Conservation (phyloP, 2,113 vertebrate species). For the Oenanthe oenanthe region DNA sequence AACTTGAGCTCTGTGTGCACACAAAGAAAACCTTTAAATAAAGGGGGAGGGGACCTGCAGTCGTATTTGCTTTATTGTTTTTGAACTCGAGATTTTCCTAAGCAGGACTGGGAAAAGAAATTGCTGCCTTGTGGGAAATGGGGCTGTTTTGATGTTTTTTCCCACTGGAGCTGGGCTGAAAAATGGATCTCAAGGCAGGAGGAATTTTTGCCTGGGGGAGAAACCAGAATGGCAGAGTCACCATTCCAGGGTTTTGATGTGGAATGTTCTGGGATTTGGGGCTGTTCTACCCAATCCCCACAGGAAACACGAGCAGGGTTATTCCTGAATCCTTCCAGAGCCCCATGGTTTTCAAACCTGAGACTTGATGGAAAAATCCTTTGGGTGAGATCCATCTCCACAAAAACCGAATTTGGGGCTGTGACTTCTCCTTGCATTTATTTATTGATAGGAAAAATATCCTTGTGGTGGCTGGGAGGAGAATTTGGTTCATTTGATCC, state of each 20-base stretch:
- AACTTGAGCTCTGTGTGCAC: constrained; percentile 11
- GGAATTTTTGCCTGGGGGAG: neutral
- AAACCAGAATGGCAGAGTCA: neutral
- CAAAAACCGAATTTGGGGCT: neutral
- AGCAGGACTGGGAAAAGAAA: neutral
- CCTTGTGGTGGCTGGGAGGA: neutral
- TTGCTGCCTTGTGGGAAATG: neutral
- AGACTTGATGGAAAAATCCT: neutral
- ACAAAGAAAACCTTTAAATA: neutral
- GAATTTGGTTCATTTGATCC: neutral
- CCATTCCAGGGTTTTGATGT: neutral
- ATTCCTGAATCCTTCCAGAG: neutral
- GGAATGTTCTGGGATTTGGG: neutral
- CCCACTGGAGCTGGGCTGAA: neutral
- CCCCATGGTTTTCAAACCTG: neutral
- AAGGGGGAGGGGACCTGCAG: neutral
- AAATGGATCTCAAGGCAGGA: neutral
- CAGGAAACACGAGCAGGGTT: neutral
- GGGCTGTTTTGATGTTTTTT: neutral
- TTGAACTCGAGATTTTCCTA: neutral
- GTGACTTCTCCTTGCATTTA: neutral
- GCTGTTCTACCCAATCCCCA: neutral
- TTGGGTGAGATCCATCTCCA: neutral
- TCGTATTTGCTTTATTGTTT: neutral
- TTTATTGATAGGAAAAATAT: neutral